Percentiles rank a stretch among this genome's conserved stretches.
Evolutionary conservation across 2,113 vertebrate genomes (phyloP).

Genomic region (Percopsis transmontana): DNA sequence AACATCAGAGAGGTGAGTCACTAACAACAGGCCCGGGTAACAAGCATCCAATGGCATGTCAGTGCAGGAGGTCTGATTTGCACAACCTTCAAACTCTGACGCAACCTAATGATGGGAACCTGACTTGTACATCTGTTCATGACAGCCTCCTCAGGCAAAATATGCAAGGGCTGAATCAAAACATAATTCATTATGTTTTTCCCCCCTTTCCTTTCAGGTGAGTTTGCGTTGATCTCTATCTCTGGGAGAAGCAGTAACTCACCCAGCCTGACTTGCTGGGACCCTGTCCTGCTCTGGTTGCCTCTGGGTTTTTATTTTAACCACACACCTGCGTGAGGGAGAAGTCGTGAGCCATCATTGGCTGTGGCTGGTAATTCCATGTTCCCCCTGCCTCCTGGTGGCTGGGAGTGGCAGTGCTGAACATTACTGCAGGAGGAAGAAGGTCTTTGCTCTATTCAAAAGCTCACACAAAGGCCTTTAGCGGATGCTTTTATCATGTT

Average conservation of each 20-base stretch:
- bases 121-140: conserved; percentile 73
- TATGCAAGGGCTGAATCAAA: conserved; percentile 69
- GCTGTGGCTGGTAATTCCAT: conserved; percentile 15
- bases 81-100: conserved; percentile 64
- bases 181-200: conserved; percentile 75
- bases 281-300: conserved; percentile 65
- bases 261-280: conserved; percentile 67
- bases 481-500: conserved; percentile 64
- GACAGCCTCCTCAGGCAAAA: conserved; percentile 72
- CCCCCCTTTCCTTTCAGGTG: conserved; percentile 50
- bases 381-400: conserved; percentile 55
- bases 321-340: conserved; percentile 67
- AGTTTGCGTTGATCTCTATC: conserved; percentile 65
- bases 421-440: conserved; percentile 7
- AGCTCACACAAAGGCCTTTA: conserved; percentile 53
- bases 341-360: conserved; percentile 42
- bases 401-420: conserved; percentile 34
- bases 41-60: conserved; percentile 67
- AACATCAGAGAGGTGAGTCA: conserved; percentile 65
- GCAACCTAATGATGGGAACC: conserved; percentile 74
- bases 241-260: conserved; percentile 67
- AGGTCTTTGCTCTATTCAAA: conserved; percentile 39
- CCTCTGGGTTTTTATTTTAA: conserved; percentile 54
- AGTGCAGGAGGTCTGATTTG: conserved; percentile 75
- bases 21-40: conserved; percentile 55